Base-by-base conservation (phyloP, 2,888 invertebrate genomes). In the Sminthurinus aureus region DNA sequence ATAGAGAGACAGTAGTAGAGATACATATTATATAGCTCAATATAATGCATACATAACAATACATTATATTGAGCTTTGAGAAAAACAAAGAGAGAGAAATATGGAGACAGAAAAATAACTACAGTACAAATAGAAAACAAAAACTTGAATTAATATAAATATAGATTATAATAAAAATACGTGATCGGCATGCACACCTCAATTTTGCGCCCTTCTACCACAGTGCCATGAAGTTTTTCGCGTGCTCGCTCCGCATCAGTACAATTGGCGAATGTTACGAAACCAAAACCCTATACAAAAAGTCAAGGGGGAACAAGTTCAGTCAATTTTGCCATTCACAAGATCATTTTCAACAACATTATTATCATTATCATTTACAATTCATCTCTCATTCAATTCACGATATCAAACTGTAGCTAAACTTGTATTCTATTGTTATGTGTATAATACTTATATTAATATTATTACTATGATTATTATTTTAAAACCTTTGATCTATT, bases 211-310 rank as follows among this genome's bases (percentile, higher is more conserved):
- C 99, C 99, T 96, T 99, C 99, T 95, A 99, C 98, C 96, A 98
- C 97, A 94, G 98, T 98, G 95, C 98, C 98, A 95, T 99, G 98
- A 94, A 99, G 96, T 95, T 98, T 97, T 95, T 98, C 98, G 94
- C 99, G 97, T 96, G 99, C 99, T 95, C 97, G 96, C 95, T 99
- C 99, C 93, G 99, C 99, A 94, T 99, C 99, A 94, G 96, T 96
- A 95, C 97, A 97, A 96, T 97, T 98, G 95, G 98, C 98, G 97
- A 99, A 99, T 95, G 99, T 99, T 95, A 99, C 99, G 96, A 99
- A 99, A 96, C 99, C 99, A 96, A 99, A 99, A 95, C 99, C 99
- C 99, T 99, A 96, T 95, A 96, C 96, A 96, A 96, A 90, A 90
- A 88, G 89, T 86, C 85, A 87, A 83, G 83, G 69, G 85, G 84